phyloP scores from a whole-genome alignment of 1,140 invertebrate genomes.

The Tribolium madens region DNA sequence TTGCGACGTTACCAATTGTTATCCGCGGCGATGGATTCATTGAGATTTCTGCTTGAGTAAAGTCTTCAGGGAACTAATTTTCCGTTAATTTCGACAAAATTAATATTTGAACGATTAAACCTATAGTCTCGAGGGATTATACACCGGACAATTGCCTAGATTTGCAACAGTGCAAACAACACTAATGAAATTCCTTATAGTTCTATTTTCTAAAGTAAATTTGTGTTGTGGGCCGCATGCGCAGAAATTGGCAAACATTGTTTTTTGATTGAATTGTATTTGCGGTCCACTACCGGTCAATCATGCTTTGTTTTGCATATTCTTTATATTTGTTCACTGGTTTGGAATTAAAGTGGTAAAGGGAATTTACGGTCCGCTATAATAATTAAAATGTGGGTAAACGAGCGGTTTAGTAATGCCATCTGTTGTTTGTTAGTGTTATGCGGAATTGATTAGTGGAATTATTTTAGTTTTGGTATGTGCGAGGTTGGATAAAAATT shows the following conservation, averaged over 20 bases:
- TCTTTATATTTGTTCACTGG: neutral
- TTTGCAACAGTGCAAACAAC: neutral
- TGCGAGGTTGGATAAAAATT: neutral
- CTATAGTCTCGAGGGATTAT: neutral
- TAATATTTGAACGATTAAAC: neutral
- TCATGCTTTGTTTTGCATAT: neutral
- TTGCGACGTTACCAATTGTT: no score
- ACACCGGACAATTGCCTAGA: neutral
- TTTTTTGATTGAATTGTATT: neutral
- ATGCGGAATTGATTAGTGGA: conserved; percentile 11
- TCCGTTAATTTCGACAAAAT: neutral
- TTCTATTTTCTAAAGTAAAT: neutral
- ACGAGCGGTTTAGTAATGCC: neutral
- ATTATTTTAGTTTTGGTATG: neutral
- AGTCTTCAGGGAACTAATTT: neutral
- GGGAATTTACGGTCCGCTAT: neutral
- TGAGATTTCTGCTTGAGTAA: neutral
- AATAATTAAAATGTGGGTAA: neutral
- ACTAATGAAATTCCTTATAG: neutral
- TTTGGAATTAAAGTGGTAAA: neutral
- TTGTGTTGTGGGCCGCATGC: no score
- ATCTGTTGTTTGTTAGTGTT: conserved; percentile 9
- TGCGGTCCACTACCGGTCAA: neutral
- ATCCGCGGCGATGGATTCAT: neutral
- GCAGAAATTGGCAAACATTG: no score